phyloP scores from a whole-genome alignment of 2,888 invertebrate species.

The Andrena bucephala region DNA sequence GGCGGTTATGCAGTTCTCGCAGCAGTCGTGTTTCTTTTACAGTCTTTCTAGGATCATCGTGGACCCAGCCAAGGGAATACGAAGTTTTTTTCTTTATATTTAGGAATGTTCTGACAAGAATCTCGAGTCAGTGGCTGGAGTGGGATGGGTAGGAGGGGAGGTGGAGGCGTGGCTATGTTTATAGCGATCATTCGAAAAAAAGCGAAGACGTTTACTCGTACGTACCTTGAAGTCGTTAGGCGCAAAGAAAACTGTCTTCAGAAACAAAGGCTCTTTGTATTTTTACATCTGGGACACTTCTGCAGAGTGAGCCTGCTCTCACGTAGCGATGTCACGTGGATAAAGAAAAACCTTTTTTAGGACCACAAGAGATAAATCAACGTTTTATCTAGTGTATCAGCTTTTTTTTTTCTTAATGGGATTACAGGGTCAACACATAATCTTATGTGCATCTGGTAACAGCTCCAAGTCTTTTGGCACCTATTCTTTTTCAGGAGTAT shows the following conservation, averaged over 20 bases:
- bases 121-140: constrained; percentile 30
- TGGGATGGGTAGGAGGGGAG: constrained; percentile 46
- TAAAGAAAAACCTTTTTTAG: constrained; percentile 75
- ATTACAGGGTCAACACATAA: constrained; percentile 79
- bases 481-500: constrained; percentile 78
- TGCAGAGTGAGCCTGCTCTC: constrained; percentile 57
- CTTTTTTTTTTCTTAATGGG: constrained; percentile 67
- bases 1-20: constrained; percentile 74
- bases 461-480: constrained; percentile 73
- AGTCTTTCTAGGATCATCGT: constrained; percentile 84
- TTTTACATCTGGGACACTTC: constrained; percentile 52
- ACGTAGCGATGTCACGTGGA: constrained; percentile 16
- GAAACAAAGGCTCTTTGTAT: constrained; percentile 43
- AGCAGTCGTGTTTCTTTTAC: constrained; percentile 80
- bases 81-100: constrained; percentile 62
- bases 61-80: constrained; percentile 79
- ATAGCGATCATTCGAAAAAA: constrained; percentile 22
- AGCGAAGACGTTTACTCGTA: constrained; percentile 19
- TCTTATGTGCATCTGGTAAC: constrained; percentile 77
- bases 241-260: constrained; percentile 34
- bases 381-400: constrained; percentile 67
- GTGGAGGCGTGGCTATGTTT: constrained; percentile 55
- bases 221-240: constrained; percentile 51
- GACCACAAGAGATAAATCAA: constrained; percentile 74
- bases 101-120: constrained; percentile 66